Evolutionary conservation across 2,113 vertebrate species (phyloP), one percentile per base, ranked within the genome.

Genomic region (Rhabdornis inornatus): DNA sequence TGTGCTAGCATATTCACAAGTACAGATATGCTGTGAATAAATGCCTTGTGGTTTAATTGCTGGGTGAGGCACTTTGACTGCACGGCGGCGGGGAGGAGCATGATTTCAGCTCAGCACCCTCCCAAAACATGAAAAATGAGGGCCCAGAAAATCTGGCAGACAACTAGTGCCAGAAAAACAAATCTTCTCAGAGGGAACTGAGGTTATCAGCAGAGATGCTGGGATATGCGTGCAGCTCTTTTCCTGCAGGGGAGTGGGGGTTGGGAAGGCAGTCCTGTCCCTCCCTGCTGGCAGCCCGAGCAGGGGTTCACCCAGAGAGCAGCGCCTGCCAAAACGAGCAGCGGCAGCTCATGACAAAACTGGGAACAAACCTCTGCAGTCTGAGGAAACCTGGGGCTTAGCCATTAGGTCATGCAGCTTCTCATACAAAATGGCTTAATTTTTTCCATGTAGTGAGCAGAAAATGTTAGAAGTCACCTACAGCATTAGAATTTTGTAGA

Each of bases 1-100:
- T 95, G 91, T 18, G 55, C 93, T 89, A 56, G 93, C 78, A 91
- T 69, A 94, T 85, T 91, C 90, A 87, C 88, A 89, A 96, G 92
- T 88, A 90, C 90, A 91, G 85, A 88, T 91, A 91, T 1, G 18
- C 79, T 91, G 91, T 66, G 90, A 94, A 94, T 90, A 96, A 96
- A 92, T 69, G 94, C 72, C 83, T 88, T 71, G 27, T 63, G 92
- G 68, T 83, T 93, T 93, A 86, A 92, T 40, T 92, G 92, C 77
- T 4, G 5, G 94, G 79, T 0, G 5, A 92, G 88, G 79, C 85
- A 81, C 76, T 92, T 69, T 49, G 91, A 71, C 95, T 95, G 88
- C 59, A 33, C 0, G 11, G 68, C 0, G 11, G 68, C 1, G 1
- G 83, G 83, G 91, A 94, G 86, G 68, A 93, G 93, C 79, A 56